Conservation (phyloP, 2,888 invertebrate species). For the Thera obeliscata region DNA sequence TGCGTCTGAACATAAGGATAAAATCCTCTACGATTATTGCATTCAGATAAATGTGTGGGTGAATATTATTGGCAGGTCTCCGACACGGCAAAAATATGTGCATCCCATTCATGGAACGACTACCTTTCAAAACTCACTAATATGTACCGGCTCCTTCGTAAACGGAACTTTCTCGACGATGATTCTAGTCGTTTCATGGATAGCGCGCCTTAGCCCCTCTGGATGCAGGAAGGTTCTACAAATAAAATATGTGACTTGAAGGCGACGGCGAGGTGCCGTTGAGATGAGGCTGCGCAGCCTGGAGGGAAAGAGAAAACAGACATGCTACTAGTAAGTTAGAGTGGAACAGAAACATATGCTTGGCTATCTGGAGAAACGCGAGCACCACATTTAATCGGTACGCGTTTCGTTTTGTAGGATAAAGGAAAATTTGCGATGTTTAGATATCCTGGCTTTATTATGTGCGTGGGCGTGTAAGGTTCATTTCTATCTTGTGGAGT, state of each 20-base stretch:
- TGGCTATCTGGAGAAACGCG: slow-evolving; percentile 83
- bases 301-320: slow-evolving; percentile 58
- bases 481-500: slow-evolving; percentile 15
- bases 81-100: slow-evolving; percentile 67
- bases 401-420: slow-evolving; percentile 81
- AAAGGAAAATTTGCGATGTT: slow-evolving; percentile 76
- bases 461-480: slow-evolving; percentile 39
- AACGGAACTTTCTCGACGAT: slow-evolving; percentile 47
- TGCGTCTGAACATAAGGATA: slow-evolving; percentile 66
- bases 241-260: slow-evolving; percentile 84
- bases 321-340: slow-evolving; percentile 48
- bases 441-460: slow-evolving; percentile 53
- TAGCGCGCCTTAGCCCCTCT: slow-evolving; percentile 74
- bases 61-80: slow-evolving; percentile 79
- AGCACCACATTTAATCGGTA: slow-evolving; percentile 84
- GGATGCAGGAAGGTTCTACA: slow-evolving; percentile 82
- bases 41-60: slow-evolving; percentile 74
- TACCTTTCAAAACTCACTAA: slow-evolving; percentile 42
- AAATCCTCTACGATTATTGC: slow-evolving; percentile 73
- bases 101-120: slow-evolving; percentile 60
- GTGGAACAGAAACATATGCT: slow-evolving; percentile 57
- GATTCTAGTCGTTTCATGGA: slow-evolving; percentile 59
- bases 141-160: slow-evolving; percentile 36
- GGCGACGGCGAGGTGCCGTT: slow-evolving; percentile 81
- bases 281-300: slow-evolving; percentile 78